Conservation (phyloP, 2,113 vertebrate genomes). For the Hylia prasina region DNA sequence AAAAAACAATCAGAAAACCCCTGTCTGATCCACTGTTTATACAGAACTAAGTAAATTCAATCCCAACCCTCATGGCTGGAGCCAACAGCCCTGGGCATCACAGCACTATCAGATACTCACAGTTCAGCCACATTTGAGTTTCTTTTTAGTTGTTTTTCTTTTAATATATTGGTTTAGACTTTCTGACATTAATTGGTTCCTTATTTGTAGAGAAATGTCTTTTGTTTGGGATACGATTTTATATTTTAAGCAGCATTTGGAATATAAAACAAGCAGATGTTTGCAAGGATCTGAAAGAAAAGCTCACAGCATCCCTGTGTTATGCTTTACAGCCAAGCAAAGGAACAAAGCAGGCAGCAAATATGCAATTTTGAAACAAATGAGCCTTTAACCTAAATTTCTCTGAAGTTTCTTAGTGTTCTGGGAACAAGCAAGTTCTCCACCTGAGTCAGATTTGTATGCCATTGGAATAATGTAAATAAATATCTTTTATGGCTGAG, state of each 20-base stretch:
- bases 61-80: neutral
- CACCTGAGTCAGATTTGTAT: neutral
- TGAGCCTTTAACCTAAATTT: neutral
- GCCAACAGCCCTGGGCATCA: neutral
- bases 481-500: neutral
- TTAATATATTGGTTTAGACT: neutral
- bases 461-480: neutral
- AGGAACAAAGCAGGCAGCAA: neutral
- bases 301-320: neutral
- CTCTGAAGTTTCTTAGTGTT: neutral
- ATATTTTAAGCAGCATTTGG: neutral
- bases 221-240: slow-evolving; percentile 36
- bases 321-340: neutral
- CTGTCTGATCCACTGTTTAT: neutral
- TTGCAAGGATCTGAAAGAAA: neutral
- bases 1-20: slow-evolving; percentile 9
- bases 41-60: neutral
- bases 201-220: slow-evolving; percentile 12
- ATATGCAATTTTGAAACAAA: neutral
- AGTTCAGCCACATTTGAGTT: neutral
- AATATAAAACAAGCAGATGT: slow-evolving; percentile 45
- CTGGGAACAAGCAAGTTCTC: neutral
- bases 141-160: neutral
- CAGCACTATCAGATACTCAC: neutral
- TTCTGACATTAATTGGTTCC: neutral